phyloP scores from a whole-genome alignment of 2,797 vertebrate species.

The Gobionotothen gibberifrons region DNA sequence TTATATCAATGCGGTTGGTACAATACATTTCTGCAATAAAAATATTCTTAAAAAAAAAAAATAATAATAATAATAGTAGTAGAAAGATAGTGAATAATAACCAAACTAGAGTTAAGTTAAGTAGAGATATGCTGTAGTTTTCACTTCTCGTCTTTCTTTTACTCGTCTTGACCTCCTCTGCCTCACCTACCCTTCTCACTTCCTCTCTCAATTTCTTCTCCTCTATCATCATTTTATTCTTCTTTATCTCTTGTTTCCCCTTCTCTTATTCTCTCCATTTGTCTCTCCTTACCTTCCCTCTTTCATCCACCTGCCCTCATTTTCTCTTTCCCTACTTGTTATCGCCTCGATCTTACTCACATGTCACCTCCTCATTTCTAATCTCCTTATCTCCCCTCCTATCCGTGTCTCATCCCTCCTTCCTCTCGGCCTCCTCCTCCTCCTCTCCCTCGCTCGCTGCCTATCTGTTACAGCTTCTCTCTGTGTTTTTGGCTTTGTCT shows the following conservation, averaged over 20 bases:
- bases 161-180: not conserved
- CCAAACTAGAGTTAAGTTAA: too few species aligned
- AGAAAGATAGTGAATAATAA: too few species aligned
- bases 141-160: not conserved
- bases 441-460: constrained; percentile 18
- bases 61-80: too few species aligned
- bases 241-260: not conserved
- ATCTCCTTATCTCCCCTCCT: constrained; percentile 40
- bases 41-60: too few species aligned
- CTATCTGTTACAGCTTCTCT: constrained; percentile 34
- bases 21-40: too few species aligned
- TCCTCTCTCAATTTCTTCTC: not conserved
- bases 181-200: not conserved
- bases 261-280: not conserved
- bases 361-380: constrained; percentile 40
- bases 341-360: constrained; percentile 33
- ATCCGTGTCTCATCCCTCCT: constrained; percentile 33
- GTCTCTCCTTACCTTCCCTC: not conserved
- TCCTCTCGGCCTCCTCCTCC: constrained; percentile 8
- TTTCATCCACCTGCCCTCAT: constrained; percentile 23
- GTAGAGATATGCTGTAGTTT: too few species aligned
- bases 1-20: too few species aligned
- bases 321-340: not conserved
- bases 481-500: constrained; percentile 33
- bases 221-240: not conserved